A percentile compares a stretch with the other conserved stretches of the same genome.
Evolutionary conservation across 2,888 invertebrate genomes (phyloP).

Genomic region (Cephus spinipes): DNA sequence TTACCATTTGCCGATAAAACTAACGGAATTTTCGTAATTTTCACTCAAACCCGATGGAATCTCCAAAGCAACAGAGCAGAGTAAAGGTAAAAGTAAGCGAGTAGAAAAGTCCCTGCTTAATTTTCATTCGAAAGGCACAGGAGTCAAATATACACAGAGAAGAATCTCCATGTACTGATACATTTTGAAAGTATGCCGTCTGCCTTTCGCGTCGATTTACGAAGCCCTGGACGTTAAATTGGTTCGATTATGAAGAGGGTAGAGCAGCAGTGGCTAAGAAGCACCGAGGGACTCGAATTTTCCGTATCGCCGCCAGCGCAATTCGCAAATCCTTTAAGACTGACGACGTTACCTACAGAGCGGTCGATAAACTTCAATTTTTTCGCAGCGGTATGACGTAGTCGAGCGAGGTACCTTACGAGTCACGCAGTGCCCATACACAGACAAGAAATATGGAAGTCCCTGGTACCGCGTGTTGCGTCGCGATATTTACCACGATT

Average conservation of each 20-base stretch:
- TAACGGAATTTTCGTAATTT: not conserved
- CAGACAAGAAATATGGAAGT: not conserved
- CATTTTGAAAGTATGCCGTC: conserved; percentile 31
- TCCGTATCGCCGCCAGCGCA: conserved; percentile 19
- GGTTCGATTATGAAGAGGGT: conserved; percentile 31
- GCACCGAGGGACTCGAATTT: conserved; percentile 25
- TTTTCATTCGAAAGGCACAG: not conserved
- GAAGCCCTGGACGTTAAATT: conserved; percentile 39
- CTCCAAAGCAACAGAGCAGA: not conserved
- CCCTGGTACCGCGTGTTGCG: not conserved
- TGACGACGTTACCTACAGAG: conserved; percentile 16
- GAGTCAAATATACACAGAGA: not conserved
- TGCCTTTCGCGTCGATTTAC: conserved; percentile 32
- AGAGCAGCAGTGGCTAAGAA: not conserved
- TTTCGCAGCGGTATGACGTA: not conserved
- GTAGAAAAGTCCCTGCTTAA: not conserved
- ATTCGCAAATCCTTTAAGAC: conserved; percentile 28
- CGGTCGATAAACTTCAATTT: not conserved
- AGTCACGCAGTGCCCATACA: not conserved
- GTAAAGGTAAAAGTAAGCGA: not conserved
- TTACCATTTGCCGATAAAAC: not conserved
- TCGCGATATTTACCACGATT: conserved; percentile 30
- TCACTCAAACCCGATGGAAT: not conserved
- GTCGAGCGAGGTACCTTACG: no score
- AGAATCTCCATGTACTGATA: not conserved